Base-by-base conservation (phyloP, 2,888 invertebrate genomes). In the Eupithecia exiguata region DNA sequence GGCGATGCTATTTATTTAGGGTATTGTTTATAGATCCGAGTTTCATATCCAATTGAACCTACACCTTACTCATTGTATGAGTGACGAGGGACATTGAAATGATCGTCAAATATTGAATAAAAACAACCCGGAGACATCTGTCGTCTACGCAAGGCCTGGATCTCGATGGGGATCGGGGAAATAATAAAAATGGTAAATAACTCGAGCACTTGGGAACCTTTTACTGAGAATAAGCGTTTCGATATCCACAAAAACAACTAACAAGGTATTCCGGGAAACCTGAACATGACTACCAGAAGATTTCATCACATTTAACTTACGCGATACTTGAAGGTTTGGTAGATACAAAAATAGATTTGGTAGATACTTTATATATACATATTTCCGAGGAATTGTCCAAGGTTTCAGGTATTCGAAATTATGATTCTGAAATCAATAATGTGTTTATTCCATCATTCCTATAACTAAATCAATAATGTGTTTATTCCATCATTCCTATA, bases 81-180 rank as follows among this genome's bases (percentile, higher is more conserved):
- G 21, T 62, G 30, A 35, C 62, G 18, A 62, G 62, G 25, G 18
- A 62, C 12, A 40, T 82, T 86, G 84, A 88, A 88, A 87, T 86
- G 85, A 89, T 88, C 86, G 81, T 83, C 87, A 87, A 88, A 90
- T 88, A 89, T 89, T 88, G 84, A 87, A 85, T 84, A 85, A 83
- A 76, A 76, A 74, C 71, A 68, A 70, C 62, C 71, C 49, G 68
- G 53, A 63, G 74, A 67, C 69, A 68, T 74, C 66, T 71, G 77
- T 72, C 43, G 69, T 0, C 30, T 25, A 16, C 35, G 36, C 65
- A 72, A 70, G 62, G 70, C 18, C 68, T 14, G 63, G 43, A 53
- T 36, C n/a, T 62, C 71, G 67, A 67, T 74, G 58, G 63, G 35
- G 58, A 38, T 35, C 62, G 49, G 46, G 40, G 66, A 40, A 62